Evolutionary conservation across 2,888 invertebrate genomes (phyloP).

Genomic region (Pseudeuparius sepicola): DNA sequence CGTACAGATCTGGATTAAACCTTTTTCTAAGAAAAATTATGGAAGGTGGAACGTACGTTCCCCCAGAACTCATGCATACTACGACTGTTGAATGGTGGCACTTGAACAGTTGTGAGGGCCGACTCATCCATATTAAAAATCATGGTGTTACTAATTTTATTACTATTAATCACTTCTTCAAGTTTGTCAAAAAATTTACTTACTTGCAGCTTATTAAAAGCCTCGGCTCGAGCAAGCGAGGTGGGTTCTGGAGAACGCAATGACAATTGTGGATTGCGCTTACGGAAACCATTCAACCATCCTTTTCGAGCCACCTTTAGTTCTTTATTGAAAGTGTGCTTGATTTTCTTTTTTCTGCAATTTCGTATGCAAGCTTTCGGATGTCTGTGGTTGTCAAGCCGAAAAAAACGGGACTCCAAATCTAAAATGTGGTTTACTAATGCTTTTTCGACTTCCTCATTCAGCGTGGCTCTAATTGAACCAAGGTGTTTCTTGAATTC

Average conservation of each 20-base stretch:
- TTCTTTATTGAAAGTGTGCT: too few relatives aligned
- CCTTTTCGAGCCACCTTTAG: conserved; percentile 15
- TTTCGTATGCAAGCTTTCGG: too few relatives aligned
- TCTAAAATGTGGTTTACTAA: not conserved
- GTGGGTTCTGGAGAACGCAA: conserved; percentile 17
- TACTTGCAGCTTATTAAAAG: conserved; percentile 18
- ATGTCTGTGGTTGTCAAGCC: too few relatives aligned
- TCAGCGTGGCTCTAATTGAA: not conserved
- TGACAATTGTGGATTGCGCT: conserved; percentile 14
- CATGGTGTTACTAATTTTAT: conserved; percentile 13
- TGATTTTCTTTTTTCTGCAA: too few relatives aligned
- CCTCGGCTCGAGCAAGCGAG: conserved; percentile 17
- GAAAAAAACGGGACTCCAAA: conserved; percentile 9
- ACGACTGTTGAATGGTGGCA: conserved; percentile 15
- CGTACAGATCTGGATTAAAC: conserved; percentile 2
- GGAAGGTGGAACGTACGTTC: not conserved
- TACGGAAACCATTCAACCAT: conserved; percentile 11
- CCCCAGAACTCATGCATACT: conserved; percentile 13
- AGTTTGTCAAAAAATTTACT: too few relatives aligned
- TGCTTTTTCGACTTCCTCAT: not conserved
- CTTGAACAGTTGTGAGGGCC: conserved; percentile 14
- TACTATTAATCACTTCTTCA: conserved; percentile 14
- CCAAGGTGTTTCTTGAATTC: conserved; percentile 6
- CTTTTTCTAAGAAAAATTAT: conserved; percentile 1
- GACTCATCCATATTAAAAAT: conserved; percentile 17